These are phyloP conservation scores for Perdita meconis DNA, from an alignment of 2,888 invertebrate species.

Conservation along the genomic window DNA sequence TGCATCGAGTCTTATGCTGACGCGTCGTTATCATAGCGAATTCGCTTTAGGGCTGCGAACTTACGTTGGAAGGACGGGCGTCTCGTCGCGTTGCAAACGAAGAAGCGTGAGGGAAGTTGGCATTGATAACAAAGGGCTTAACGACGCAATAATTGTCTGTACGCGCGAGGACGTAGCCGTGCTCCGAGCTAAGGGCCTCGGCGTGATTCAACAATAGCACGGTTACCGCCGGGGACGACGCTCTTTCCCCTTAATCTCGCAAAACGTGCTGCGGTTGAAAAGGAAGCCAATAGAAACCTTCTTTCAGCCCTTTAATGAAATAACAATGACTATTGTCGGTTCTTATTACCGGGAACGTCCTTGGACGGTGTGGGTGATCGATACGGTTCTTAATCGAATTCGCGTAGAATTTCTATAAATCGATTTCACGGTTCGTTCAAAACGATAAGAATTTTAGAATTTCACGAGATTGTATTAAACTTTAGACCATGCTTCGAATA, in stretches of 20 bases:
- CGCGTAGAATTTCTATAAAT: too few species aligned
- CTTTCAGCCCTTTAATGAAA: slow-evolving; percentile 57
- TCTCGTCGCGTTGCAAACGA: neutral
- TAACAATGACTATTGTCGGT: slow-evolving; percentile 59
- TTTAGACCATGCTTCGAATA: too few species aligned
- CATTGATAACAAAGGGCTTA: slow-evolving; percentile 50
- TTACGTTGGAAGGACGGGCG: neutral
- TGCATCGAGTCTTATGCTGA: too few species aligned
- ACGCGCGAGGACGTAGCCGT: slow-evolving; percentile 43
- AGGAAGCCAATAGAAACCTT: slow-evolving; percentile 51
- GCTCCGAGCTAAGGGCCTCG: slow-evolving; percentile 43
- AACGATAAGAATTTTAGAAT: too few species aligned
- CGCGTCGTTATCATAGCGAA: too few species aligned
- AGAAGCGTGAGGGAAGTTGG: slow-evolving; percentile 2
- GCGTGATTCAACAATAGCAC: slow-evolving; percentile 62
- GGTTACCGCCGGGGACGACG: slow-evolving; percentile 35
- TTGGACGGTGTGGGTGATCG: neutral
- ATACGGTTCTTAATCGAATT: slow-evolving; percentile 20
- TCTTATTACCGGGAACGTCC: slow-evolving; percentile 33
- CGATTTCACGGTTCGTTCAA: too few species aligned
- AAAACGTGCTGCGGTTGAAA: slow-evolving; percentile 61
- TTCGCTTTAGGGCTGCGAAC: neutral
- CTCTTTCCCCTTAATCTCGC: slow-evolving; percentile 61
- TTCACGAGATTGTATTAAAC: too few species aligned
- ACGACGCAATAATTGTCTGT: slow-evolving; percentile 64